Evolutionary conservation across 2,113 vertebrate species (phyloP).

Genomic region (Coracopsis vasa): DNA sequence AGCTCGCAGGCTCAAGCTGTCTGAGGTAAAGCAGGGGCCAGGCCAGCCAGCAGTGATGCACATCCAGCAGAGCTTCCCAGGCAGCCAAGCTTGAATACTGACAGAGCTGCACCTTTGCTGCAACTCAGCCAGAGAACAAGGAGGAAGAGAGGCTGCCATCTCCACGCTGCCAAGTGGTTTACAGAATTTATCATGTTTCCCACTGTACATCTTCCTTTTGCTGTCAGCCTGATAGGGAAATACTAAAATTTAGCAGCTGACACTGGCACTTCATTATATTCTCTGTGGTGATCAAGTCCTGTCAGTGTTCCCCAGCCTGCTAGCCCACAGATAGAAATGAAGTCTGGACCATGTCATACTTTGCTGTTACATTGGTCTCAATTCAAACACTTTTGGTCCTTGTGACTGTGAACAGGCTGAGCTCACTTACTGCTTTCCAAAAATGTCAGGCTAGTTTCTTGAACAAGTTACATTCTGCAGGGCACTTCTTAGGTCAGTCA

Average conservation of each 20-base stretch:
- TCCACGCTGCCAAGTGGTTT: not conserved
- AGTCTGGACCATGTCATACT: not conserved
- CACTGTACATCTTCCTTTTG: not conserved
- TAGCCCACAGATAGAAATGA: not conserved
- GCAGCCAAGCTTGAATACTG: not conserved
- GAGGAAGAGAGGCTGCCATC: not conserved
- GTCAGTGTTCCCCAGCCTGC: not conserved
- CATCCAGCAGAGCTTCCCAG: not conserved
- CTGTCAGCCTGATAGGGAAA: not conserved
- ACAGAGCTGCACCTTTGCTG: not conserved
- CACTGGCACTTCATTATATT: not conserved
- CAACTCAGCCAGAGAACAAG: not conserved
- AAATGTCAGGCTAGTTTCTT: not conserved
- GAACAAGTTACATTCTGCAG: not conserved
- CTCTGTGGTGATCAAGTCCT: not conserved
- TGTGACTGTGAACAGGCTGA: not conserved
- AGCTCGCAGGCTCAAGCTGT: not conserved
- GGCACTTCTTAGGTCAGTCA: constrained; percentile 5
- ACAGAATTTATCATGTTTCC: not conserved
- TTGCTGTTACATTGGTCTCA: not conserved
- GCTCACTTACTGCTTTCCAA: not conserved
- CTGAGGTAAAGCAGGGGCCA: not conserved
- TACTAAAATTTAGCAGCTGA: not conserved
- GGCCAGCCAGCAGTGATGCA: not conserved
- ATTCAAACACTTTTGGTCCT: not conserved